Evolutionary conservation across 2,888 invertebrate species (phyloP), one percentile per base, ranked within the genome.

Genomic region (Dynastes tityus): DNA sequence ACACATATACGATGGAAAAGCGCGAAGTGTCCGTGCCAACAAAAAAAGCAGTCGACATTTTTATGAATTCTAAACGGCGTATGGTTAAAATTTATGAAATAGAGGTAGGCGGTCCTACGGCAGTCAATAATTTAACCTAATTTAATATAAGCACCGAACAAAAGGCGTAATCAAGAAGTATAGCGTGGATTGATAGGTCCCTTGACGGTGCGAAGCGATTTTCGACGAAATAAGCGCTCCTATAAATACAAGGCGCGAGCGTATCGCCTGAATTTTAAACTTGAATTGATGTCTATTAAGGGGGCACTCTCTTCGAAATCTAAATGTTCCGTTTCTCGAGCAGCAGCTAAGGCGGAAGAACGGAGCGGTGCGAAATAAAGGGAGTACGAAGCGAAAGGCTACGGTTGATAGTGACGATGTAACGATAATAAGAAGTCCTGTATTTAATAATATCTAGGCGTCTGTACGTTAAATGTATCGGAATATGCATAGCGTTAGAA

Each of bases 211-310:
- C 67, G 73, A 16, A 40, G 58, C 73, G 73, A 73, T 58, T 73
- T 73, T 40, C 73, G 73, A 73, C 73, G 73, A 73, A 73, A 73
- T 73, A 73, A 73, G 58, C 73, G 58, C 32, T 32, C 37, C 73
- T 58, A 73, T 73, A 73, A 73, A 73, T 73, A 73, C 58, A 73
- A 22, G 58, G 73, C 55, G 58, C 58, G 58, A 58, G 58, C 37
- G 27, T 73, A 73, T 40, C 58, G 73, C 22, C 58, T 73, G 73
- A 73, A 73, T 73, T 71, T 73, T 73, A 73, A 73, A 73, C 73
- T 73, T 40, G 58, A 73, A 73, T 58, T 73, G 58, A 73, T 73
- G 58, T 58, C 73, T 73, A 58, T 61, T 73, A 73, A 73, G 73
- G 58, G 45, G 45, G 64, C 32, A 29, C 53, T n/a, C 73, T 16